Evolutionary conservation across 2,113 vertebrate species (phyloP), one percentile per base, ranked within the genome.

Genomic region (Emydura subglobosa): DNA sequence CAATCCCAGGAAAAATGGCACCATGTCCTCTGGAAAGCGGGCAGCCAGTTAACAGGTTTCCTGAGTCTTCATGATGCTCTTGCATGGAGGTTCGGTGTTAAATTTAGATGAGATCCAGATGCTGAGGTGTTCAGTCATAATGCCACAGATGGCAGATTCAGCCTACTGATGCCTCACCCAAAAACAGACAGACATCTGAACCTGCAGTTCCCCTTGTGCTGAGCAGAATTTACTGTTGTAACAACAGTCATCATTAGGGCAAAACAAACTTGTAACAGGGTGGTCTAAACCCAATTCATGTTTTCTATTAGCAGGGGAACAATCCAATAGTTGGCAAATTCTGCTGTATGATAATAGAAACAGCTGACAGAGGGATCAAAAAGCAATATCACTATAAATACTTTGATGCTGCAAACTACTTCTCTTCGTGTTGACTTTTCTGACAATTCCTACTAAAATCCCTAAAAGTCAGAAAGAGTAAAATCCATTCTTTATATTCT

Each of bases 141-240:
- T 1, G 16, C 3, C 90, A 88, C 65, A 16, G 50, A 10, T 11
- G 5, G 72, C 39, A 10, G n/a, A 72, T 72, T 86, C 72, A 72
- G 79, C 82, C 22, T 17, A 50, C 39, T 1, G 14, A 7, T 5
- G 85, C 89, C 51, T 39, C 51, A 1, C 14, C 2, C 72, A 25
- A 86, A 80, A 82, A 49, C 12, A 19, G 0, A 0, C 2, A 42
- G 54, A 44, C 2, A 2, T 27, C 1, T 0, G 3, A 11, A 34
- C 5, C 16, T 81, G 88, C 54, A 44, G 39, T 25, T 50, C 74
- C 54, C 54, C 34, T 51, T 79, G 6, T 34, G n/a, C 76, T 3
- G 55, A 72, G 31, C 49, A 10, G 10, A 16, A 1, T 4, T 3
- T 1, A 27, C 0, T 1, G 9, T 54, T 68, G 47, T 47, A 85